These are phyloP conservation scores for Periophthalmodon schlosseri DNA, from an alignment of 2,113 vertebrate genomes.

Conservation along the genomic window DNA sequence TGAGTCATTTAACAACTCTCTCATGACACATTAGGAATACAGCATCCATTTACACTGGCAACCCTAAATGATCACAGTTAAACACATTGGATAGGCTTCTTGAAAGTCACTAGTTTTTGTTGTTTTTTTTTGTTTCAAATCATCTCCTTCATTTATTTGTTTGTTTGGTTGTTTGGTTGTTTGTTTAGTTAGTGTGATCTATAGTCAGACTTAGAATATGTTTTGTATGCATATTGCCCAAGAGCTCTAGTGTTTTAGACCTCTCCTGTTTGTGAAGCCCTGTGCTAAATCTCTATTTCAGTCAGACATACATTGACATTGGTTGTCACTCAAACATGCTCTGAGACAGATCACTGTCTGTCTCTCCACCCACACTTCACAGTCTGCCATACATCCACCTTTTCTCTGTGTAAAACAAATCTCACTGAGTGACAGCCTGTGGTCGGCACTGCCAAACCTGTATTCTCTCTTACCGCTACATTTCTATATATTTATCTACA, in stretches of 20 bases:
- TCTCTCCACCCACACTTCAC: constrained; percentile 55
- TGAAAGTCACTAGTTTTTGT: neutral
- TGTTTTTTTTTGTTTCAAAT: neutral
- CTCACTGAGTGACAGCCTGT: constrained; percentile 55
- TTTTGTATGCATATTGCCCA: neutral
- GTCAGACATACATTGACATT: constrained; percentile 22
- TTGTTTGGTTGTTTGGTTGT: constrained; percentile 17
- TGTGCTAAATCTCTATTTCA: constrained; percentile 27
- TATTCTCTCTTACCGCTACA: constrained; percentile 32
- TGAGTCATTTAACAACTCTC: constrained; percentile 27
- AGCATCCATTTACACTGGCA: neutral
- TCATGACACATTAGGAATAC: neutral
- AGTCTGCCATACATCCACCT: constrained; percentile 40
- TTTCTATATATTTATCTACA: constrained; percentile 17
- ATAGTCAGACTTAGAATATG: neutral
- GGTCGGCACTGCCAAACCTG: constrained; percentile 42
- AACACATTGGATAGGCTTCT: neutral
- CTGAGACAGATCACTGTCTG: constrained; percentile 55
- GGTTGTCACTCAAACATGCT: constrained; percentile 51
- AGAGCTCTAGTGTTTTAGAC: neutral
- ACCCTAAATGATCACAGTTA: neutral
- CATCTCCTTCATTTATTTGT: constrained; percentile 30
- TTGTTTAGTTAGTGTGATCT: constrained; percentile 9
- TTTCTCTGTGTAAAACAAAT: constrained; percentile 47
- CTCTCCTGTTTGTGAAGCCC: neutral